Base-by-base conservation (phyloP, 2,888 invertebrate species). In the Shargacucullia verbasci region DNA sequence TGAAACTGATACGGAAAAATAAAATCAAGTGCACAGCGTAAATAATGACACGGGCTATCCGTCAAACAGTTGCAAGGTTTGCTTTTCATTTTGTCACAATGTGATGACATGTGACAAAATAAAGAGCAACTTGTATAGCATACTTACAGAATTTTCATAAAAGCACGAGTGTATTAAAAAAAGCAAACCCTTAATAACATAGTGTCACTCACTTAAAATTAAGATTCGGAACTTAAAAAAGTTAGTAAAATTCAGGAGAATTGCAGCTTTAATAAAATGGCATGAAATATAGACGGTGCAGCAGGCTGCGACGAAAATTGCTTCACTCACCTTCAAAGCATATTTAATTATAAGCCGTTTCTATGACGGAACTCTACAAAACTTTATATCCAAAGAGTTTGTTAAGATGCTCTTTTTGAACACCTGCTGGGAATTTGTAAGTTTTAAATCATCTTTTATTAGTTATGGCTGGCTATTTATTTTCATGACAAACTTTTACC, bases 251-350 rank as follows among this genome's bases (percentile, higher is more conserved):
- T 13, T 20, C 7, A 7, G 1, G 1, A 10, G 15, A 35, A 12
- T 31, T 5, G 27, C 20, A 37, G n/a, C 34, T 57, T 58, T 35
- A 56, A 56, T 56, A 49, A 25, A 33, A 43, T 45, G 20, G 38
- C 38, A 29, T 12, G 11, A 50, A 25, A 44, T 64, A 48, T 57
- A 33, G 38, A 7, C 25, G 49, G 27, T 47, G 47, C 50, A 57
- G 43, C 29, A 15, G 40, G 47, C 52, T 46, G 41, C 60, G 38
- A 57, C 34, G 54, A 64, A 70, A 65, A 68, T 77, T 73, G 59
- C 69, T 57, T 71, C 59, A 59, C 60, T 78, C 57, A 63, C 64
- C 68, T 58, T 46, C 57, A 56, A 52, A 65, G 59, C 63, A 69
- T 70, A 74, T 70, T 68, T 70, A 53, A 63, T 29, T 44, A 37